Base-by-base conservation (phyloP, 2,888 invertebrate genomes). In the Nephrotoma flavescens region DNA sequence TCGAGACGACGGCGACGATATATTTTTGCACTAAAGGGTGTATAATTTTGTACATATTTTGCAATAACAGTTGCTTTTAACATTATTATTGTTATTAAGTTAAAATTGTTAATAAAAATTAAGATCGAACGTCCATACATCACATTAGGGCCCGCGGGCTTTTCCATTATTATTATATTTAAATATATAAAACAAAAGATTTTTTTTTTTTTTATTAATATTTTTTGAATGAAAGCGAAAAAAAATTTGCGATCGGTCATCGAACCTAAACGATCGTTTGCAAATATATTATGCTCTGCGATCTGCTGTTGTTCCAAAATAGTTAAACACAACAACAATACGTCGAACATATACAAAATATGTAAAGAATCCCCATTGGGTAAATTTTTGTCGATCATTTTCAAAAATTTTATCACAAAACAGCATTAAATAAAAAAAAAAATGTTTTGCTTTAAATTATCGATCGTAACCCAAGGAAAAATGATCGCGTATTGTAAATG, bases 21-120 rank as follows among this genome's bases (percentile, higher is more conserved):
- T 9, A 15, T 71, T 71, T 71, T 71, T 71, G 71, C 71, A 71
- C 71, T 88, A 88, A 86, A 88, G 89, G 89, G 89, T 89, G 89
- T 88, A 88, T 88, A 89, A 89, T 89, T 89, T 89, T 89, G 31
- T 31, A 31, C 31, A 31, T 19, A 19, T 71, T 71, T 89, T 88
- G 88, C 88, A 89, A 89, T 89, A 89, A 89, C 88, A 89, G 89
- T 88, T 88, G 88, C 88, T 88, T 89, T 89, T 89, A 89, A 89
- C 89, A 88, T 71, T 71, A 71, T 71, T 71, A 71, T 71, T 89
- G 71, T 71, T 71, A 71, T 71, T 71, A 71, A 71, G 31, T 71
- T 71, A 31, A 71, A 42, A 84, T 84, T 83, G n/a, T 83, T 31
- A 31, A 42, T 88, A 89, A 88, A 88, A 88, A 88, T 88, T 88